Conservation (phyloP, 2,797 vertebrate species). For the Crocodylus rhombifer region DNA sequence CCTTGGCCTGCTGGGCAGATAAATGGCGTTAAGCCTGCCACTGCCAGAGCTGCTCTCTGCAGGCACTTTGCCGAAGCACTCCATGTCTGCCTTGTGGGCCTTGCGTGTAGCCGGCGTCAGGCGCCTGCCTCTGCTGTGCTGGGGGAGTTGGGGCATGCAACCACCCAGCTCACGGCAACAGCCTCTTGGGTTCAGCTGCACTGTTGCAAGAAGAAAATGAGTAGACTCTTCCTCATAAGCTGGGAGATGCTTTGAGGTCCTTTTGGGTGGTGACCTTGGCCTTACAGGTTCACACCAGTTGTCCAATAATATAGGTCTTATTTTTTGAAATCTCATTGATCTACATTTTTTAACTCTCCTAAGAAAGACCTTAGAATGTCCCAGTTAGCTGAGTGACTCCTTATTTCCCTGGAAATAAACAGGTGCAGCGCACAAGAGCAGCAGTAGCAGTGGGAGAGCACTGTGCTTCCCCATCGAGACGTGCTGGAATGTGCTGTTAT, state of each 20-base stretch:
- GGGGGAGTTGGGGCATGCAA: too few species aligned
- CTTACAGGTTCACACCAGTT: accelerated
- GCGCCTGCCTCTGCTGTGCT: too few species aligned
- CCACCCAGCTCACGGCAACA: not conserved
- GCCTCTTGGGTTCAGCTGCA: accelerated
- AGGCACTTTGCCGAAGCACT: too few species aligned
- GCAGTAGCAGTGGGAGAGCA: not conserved
- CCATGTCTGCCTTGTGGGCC: too few species aligned
- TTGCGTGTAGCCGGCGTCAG: too few species aligned
- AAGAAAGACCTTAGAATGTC: not conserved
- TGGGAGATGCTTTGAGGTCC: accelerated
- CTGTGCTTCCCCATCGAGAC: not conserved
- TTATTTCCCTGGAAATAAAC: accelerated
- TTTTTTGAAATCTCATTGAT: accelerated
- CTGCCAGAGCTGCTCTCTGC: too few species aligned
- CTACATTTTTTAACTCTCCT: not conserved
- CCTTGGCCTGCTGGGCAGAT: not conserved
- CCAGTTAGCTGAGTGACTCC: not conserved
- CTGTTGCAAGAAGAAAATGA: accelerated
- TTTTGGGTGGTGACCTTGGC: accelerated
- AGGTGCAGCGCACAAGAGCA: accelerated
- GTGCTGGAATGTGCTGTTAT: not conserved
- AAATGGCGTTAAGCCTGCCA: too few species aligned
- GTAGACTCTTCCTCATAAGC: accelerated
- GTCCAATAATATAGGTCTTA: accelerated